Evolutionary conservation across 2,797 vertebrate genomes (phyloP).

Genomic region (Neosalanx taihuensis): DNA sequence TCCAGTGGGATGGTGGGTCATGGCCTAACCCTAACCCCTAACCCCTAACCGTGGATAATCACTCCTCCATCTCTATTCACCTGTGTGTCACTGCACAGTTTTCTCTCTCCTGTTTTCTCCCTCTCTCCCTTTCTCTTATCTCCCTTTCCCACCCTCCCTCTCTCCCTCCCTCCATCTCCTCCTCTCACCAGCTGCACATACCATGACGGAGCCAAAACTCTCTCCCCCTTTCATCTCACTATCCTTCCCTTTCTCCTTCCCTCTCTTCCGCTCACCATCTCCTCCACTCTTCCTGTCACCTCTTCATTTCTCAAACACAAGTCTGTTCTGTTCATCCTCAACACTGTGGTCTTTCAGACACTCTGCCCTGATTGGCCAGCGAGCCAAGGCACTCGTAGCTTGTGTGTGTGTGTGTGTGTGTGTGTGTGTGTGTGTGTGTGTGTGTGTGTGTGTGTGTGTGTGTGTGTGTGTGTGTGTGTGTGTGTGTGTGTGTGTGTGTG

Average conservation of each 20-base stretch:
- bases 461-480: too few species aligned
- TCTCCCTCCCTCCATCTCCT: conserved; percentile 36
- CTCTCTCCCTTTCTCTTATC: conserved; percentile 3
- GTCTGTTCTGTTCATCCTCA: conserved; percentile 65
- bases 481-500: too few species aligned
- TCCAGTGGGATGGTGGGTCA: too few species aligned
- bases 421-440: too few species aligned
- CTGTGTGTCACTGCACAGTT: too few species aligned
- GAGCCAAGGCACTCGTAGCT: conserved; percentile 46
- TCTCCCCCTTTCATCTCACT: conserved; percentile 51
- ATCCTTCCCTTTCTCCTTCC: conserved; percentile 15
- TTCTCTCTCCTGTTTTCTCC: background rate
- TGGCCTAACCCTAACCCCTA: too few species aligned
- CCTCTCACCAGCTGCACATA: conserved; percentile 67
- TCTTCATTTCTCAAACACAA: conserved; percentile 55
- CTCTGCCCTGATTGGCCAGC: conserved; percentile 63
- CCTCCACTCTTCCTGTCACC: conserved; percentile 68
- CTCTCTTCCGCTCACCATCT: conserved; percentile 56
- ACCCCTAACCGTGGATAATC: too few species aligned
- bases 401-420: too few species aligned
- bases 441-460: too few species aligned
- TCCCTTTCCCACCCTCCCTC: conserved; percentile 31
- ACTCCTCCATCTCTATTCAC: background rate
- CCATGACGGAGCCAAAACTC: conserved; percentile 59
- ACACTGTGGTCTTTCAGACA: conserved; percentile 64